These are phyloP conservation scores for Alectoris magna DNA, from an alignment of 2,797 vertebrate species.

Conservation along the genomic window DNA sequence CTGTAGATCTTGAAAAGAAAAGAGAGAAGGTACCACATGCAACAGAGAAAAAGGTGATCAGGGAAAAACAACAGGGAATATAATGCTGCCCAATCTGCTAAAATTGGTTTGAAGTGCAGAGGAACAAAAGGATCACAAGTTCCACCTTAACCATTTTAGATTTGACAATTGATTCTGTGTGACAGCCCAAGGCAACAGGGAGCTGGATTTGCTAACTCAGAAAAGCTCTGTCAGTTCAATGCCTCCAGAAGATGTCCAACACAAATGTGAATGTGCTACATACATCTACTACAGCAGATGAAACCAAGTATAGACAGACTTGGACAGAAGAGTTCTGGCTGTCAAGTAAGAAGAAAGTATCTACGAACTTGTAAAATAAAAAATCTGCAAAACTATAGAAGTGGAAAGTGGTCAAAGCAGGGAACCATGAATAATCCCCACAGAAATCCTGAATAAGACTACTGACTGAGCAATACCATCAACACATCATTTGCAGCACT, in stretches of 20 bases:
- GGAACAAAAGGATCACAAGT: conserved; percentile 1
- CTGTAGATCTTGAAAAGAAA: background rate
- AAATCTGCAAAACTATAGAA: background rate
- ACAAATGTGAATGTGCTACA: background rate
- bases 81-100: background rate
- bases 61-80: background rate
- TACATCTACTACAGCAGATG: background rate
- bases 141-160: background rate
- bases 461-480: background rate
- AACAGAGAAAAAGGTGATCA: background rate
- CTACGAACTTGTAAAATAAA: background rate
- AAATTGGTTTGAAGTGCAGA: background rate
- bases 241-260: background rate
- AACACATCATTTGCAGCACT: background rate
- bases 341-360: background rate
- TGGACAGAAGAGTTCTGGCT: background rate
- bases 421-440: background rate
- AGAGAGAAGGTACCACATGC: background rate
- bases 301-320: background rate
- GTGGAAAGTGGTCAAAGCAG: background rate
- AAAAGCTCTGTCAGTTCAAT: background rate
- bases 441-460: background rate
- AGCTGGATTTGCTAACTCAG: background rate
- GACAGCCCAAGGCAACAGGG: background rate
- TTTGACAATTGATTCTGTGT: background rate